Percentiles rank a stretch among this genome's conserved stretches.
Evolutionary conservation across 2,888 invertebrate genomes (phyloP).

Genomic region (Troides oblongomaculatus): DNA sequence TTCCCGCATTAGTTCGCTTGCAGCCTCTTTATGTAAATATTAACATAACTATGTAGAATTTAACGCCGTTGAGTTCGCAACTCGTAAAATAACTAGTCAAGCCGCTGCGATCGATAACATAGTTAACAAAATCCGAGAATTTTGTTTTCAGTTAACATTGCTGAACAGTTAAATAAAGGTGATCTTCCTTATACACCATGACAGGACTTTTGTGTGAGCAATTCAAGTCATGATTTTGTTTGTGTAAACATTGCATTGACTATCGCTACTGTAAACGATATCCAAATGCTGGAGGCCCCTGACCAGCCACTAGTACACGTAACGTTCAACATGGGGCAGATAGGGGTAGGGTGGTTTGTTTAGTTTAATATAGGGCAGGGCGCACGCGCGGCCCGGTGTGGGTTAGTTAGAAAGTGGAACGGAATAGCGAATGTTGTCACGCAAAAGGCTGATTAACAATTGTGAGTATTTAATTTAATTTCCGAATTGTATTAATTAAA

Average conservation of each 20-base stretch:
- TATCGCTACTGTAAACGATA: neutral
- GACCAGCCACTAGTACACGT: neutral
- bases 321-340: neutral
- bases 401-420: slow-evolving; percentile 49
- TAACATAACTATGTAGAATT: slow-evolving; percentile 31
- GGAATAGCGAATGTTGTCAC: slow-evolving; percentile 55
- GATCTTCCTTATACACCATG: too few relatives aligned
- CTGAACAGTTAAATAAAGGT: too few relatives aligned
- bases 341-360: neutral
- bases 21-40: too few relatives aligned
- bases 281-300: neutral
- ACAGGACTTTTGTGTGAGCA: neutral
- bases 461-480: slow-evolving; percentile 29
- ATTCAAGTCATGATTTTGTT: slow-evolving; percentile 3
- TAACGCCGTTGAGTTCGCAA: slow-evolving; percentile 34
- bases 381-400: slow-evolving; percentile 31
- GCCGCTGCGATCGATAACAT: slow-evolving; percentile 41
- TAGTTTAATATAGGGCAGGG: neutral
- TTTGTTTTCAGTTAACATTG: too few relatives aligned
- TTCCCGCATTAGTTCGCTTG: neutral
- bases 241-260: neutral
- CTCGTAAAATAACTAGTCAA: slow-evolving; percentile 50
- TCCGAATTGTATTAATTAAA: slow-evolving; percentile 7
- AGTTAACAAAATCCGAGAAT: too few relatives aligned
- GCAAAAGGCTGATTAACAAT: slow-evolving; percentile 69